Evolutionary conservation across 1,140 invertebrate species (phyloP).

Genomic region (Mycetomoellerius zeteki): DNA sequence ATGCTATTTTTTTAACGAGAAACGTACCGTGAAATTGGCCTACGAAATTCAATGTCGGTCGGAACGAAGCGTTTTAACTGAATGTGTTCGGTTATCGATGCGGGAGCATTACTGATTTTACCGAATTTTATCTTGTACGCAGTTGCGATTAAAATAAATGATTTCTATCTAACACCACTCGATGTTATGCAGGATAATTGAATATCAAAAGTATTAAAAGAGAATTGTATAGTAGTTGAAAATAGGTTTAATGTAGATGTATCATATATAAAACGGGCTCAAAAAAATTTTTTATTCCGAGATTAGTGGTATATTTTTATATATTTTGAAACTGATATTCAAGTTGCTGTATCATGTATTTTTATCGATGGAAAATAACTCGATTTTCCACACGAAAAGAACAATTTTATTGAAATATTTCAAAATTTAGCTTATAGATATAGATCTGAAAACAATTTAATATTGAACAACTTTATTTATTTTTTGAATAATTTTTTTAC

Average conservation of each 20-base stretch:
- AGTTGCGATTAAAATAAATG: slow-evolving; percentile 44
- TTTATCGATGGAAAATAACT: no score
- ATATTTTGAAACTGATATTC: no score
- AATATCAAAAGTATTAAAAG: background rate
- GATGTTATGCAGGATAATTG: background rate
- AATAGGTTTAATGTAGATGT: background rate
- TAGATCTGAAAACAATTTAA: no score
- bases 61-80: slow-evolving; percentile 43
- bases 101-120: slow-evolving; percentile 50
- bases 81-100: slow-evolving; percentile 48
- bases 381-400: no score
- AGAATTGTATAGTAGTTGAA: background rate
- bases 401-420: no score
- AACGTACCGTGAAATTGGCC: slow-evolving; percentile 66
- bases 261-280: no score
- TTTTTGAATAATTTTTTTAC: no score
- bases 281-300: no score
- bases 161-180: background rate
- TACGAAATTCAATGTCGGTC: slow-evolving; percentile 59
- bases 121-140: slow-evolving; percentile 50
- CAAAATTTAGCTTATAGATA: no score
- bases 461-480: no score
- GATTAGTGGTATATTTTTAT: no score
- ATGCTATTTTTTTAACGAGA: slow-evolving; percentile 47
- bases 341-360: no score